Conservation (phyloP, 2,888 invertebrate genomes). For the Iphiclides podalirius region DNA sequence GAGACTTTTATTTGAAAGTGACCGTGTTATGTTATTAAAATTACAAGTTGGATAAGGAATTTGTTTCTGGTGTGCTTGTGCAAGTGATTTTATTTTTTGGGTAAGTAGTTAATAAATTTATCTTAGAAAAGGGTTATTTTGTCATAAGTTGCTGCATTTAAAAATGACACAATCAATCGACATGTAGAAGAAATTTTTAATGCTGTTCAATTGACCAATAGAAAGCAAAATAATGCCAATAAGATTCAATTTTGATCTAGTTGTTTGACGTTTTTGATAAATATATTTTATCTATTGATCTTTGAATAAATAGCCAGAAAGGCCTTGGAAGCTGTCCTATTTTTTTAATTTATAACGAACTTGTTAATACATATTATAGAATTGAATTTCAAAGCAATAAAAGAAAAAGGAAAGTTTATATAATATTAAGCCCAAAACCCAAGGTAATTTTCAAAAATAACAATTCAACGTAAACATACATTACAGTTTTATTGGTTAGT, state of each 20-base stretch:
- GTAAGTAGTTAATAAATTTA: constrained; percentile 11
- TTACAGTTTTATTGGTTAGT: no score
- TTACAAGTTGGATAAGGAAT: constrained; percentile 43
- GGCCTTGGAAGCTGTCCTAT: not conserved
- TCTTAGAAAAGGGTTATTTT: no score
- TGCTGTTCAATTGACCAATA: not conserved
- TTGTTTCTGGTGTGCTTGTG: constrained; percentile 17
- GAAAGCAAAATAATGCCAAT: constrained; percentile 18
- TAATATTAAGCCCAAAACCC: no score
- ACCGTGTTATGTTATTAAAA: constrained; percentile 52
- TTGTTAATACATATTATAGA: no score
- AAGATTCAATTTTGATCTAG: constrained; percentile 30
- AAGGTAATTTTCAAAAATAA: no score
- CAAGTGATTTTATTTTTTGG: constrained; percentile 19
- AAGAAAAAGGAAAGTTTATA: no score
- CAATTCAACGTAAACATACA: no score
- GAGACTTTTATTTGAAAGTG: constrained; percentile 45
- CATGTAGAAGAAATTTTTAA: not conserved
- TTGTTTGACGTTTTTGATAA: no score
- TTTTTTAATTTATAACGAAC: no score
- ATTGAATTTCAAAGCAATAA: no score
- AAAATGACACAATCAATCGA: not conserved
- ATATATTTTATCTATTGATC: not conserved
- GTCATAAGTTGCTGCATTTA: no score
- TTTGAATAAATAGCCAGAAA: not conserved